phyloP scores from a whole-genome alignment of 2,888 invertebrate species.

The Athrips mouffetella region DNA sequence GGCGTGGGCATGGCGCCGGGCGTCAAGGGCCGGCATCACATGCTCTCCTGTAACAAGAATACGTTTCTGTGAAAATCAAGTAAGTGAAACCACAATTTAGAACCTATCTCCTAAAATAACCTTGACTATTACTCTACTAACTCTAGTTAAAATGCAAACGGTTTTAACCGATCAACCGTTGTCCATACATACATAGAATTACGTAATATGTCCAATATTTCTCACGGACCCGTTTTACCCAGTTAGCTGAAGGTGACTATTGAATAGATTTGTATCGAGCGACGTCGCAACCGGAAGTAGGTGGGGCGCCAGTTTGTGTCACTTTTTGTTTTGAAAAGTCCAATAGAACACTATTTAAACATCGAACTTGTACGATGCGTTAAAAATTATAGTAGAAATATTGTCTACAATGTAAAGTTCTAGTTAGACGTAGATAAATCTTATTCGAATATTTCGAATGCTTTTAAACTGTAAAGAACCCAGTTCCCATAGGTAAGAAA shows the following conservation, averaged over 20 bases:
- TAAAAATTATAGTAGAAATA: not conserved
- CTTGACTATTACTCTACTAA: no score
- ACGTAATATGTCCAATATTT: constrained; percentile 37
- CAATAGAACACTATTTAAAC: constrained; percentile 16
- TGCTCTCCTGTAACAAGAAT: constrained; percentile 74
- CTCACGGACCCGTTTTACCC: constrained; percentile 64
- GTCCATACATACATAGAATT: not conserved
- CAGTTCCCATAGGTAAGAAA: constrained; percentile 50
- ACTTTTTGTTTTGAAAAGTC: constrained; percentile 56
- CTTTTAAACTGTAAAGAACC: constrained; percentile 38
- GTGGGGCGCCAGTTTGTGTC: constrained; percentile 59
- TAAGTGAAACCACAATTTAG: not conserved
- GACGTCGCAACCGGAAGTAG: constrained; percentile 58
- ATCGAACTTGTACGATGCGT: not conserved
- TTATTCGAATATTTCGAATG: constrained; percentile 9
- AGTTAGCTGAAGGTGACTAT: constrained; percentile 59
- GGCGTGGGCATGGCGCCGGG: constrained; percentile 80
- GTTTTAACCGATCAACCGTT: no score
- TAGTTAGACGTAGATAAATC: constrained; percentile 14
- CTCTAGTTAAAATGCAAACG: no score
- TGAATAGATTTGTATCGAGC: constrained; percentile 59
- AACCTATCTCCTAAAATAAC: no score
- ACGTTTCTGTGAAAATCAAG: not conserved
- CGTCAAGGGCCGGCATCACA: constrained; percentile 80
- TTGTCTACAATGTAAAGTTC: not conserved